Base-by-base conservation (phyloP, 2,888 invertebrate species). In the Tetropium fuscum region DNA sequence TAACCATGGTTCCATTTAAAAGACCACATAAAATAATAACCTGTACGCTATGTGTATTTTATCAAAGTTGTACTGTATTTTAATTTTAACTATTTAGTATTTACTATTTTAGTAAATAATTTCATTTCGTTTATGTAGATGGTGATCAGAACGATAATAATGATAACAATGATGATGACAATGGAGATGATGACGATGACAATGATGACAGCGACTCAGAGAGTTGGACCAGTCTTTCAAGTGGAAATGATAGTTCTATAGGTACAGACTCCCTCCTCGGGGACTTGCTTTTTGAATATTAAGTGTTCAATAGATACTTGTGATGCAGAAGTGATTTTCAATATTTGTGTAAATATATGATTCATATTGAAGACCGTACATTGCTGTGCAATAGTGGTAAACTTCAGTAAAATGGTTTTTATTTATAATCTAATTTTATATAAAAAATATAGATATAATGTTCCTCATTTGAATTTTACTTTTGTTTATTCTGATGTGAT, bases 111-210 rank as follows among this genome's bases (percentile, higher is more conserved):
- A n/a, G n/a, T n/a, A n/a, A n/a, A n/a, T n/a, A n/a, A n/a, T n/a
- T n/a, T n/a, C n/a, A n/a, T n/a, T n/a, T n/a, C n/a, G n/a, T 72
- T 51, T 83, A 84, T 63, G 69, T 83, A 38, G 65, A 66, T 51
- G 73, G 65, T 32, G 82, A 79, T 3, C 82, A 84, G 62, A 81
- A 83, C 58, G 81, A 85, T 10, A 83, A 83, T 63, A 83, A 84
- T 60, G 83, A 72, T 19, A 69, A 73, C 55, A 68, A 69, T 25
- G 69, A 72, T 30, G 66, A 71, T 6, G 71, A 72, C 18, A 69
- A 70, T n/a, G 70, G 69, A n/a, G 68, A 44, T 44, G 44, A 44
- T 34, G 15, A 70, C 2, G 69, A 71, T n/a, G 68, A 71, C n/a
- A 68, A 68, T 32, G 60, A 60, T 19, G 65, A 62, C n/a, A 64